A percentile compares a stretch with the other conserved stretches of the same genome.
Conservation (phyloP, 2,113 vertebrate genomes). For the Saccopteryx leptura region DNA sequence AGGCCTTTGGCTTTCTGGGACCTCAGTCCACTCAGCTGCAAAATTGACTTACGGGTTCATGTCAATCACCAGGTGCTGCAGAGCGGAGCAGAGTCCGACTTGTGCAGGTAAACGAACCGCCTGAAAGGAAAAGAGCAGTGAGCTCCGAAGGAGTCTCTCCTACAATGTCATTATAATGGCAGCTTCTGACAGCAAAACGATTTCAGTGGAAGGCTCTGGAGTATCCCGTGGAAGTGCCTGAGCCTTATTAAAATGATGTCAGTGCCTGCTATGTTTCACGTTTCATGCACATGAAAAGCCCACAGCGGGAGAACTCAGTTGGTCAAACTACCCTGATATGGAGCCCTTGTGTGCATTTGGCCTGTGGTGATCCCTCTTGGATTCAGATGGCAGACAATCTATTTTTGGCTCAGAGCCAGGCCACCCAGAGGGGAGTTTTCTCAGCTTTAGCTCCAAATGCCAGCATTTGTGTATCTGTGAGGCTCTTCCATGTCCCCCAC, state of each 20-base stretch:
- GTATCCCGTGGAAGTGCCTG: constrained; percentile 49
- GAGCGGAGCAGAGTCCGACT: constrained; percentile 59
- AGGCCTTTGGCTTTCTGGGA: constrained; percentile 84
- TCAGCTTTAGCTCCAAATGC: background rate
- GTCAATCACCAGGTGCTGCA: constrained; percentile 16
- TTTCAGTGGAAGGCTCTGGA: constrained; percentile 59
- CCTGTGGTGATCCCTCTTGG: background rate
- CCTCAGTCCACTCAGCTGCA: constrained; percentile 85
- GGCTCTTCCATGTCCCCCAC: background rate
- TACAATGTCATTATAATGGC: constrained; percentile 63
- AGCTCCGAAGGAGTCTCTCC: constrained; percentile 68
- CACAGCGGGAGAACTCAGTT: background rate
- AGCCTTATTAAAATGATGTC: constrained; percentile 72
- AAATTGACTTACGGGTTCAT: constrained; percentile 80
- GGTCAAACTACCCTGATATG: background rate
- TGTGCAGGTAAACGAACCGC: constrained; percentile 75
- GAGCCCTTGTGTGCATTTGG: background rate
- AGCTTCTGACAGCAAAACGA: constrained; percentile 74
- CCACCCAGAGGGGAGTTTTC: background rate
- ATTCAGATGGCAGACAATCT: background rate
- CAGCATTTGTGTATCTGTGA: background rate
- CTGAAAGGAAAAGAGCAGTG: constrained; percentile 78
- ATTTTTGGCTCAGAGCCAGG: background rate
- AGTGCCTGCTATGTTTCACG: background rate
- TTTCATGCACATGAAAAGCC: background rate